Evolutionary conservation across 1,140 invertebrate species (phyloP), one percentile per base, ranked within the genome.

Genomic region (Drosophila virilis): DNA sequence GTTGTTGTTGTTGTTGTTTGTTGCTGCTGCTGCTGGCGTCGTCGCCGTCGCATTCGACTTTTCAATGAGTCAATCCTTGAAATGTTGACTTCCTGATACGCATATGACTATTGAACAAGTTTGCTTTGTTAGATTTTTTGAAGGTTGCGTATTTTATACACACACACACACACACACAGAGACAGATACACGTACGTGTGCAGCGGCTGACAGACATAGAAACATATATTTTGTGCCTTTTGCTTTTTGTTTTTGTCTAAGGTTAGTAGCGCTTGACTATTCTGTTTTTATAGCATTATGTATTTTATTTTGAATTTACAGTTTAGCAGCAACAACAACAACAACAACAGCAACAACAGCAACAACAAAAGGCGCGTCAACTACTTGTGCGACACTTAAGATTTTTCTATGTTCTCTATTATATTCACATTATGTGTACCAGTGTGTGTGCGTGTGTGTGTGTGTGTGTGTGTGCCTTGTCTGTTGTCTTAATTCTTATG

Each of bases 1-100:
- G 55, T 45, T 54, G 46, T 71, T 48, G 67, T 50, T 35, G 22
- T 5, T 22, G 22, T 2, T 22, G 22, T 2, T 22, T 22, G 22
- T 2, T 28, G 22, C 22, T 28, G 22, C 5, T 28, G 51, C 45
- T 6, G 38, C 59, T 8, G 66, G 28, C 32, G 57, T 51, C 28
- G 74, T 35, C 59, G 78, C 66, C 74, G 79, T 83, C 84, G 84
- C 77, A 89, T 89, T 88, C 90, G 90, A 86, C 90, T 91, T 91
- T 91, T 91, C 90, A 91, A 91, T 91, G 90, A 91, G 82, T 91
- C 90, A 91, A 91, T 91, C 90, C 90, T 91, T 91, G 90, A 91
- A 91, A 91, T 81, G 85, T 91, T 91, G 80, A 91, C 90, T 91
- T 91, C 90, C 90, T 91, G 90, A 91, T 91, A 91, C 90, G 90